Conservation (phyloP, 2,113 vertebrate species). For the Anthoscopus minutus region DNA sequence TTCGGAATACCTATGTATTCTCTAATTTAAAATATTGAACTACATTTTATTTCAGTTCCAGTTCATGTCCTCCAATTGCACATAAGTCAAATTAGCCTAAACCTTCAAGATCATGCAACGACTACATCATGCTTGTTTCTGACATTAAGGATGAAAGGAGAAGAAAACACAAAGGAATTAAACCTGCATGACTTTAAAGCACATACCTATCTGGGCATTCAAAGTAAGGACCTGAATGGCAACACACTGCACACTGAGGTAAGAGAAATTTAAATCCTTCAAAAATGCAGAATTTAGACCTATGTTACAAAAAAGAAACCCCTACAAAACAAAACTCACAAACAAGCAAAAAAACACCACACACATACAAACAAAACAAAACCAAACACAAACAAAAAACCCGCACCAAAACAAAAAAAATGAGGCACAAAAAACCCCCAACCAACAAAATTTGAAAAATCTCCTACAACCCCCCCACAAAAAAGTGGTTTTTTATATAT, state of each 20-base stretch:
- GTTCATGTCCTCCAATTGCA: not conserved
- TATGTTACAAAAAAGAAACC: not conserved
- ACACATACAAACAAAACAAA: not conserved
- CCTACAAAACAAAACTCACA: not conserved
- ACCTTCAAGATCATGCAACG: not conserved
- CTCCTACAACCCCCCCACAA: accelerated
- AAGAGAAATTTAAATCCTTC: not conserved
- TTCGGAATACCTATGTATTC: not conserved
- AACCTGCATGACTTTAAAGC: not conserved
- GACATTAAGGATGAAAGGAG: not conserved
- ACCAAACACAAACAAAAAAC: not conserved
- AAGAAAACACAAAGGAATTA: not conserved
- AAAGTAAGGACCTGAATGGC: not conserved
- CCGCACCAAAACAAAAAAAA: not conserved
- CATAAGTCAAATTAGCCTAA: not conserved
- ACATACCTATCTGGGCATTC: not conserved
- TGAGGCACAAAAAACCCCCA: too few species aligned
- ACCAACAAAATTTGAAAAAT: too few species aligned
- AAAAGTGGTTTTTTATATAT: not conserved
- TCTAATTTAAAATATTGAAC: not conserved
- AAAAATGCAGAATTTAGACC: not conserved
- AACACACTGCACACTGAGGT: not conserved
- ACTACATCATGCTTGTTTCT: not conserved
- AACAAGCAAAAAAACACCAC: not conserved
- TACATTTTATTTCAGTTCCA: not conserved